Evolutionary conservation across 2,113 vertebrate genomes (phyloP), one percentile per base, ranked within the genome.

Genomic region (Struthio camelus): DNA sequence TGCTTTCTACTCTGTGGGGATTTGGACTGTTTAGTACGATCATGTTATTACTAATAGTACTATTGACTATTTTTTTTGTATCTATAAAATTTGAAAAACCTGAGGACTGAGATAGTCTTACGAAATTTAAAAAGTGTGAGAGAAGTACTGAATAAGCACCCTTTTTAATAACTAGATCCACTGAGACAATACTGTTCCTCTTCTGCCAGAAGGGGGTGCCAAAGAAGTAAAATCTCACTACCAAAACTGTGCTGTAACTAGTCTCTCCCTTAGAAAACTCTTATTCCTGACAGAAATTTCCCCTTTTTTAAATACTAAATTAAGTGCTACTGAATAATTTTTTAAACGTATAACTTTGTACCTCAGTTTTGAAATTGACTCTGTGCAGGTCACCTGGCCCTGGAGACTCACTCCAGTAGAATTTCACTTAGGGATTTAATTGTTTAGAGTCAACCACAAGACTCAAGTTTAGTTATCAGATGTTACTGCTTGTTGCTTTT

Each of bases 181-280:
- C 22, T 40, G 36, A 85, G 50, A 58, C 16, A 23, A 3, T 83
- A 32, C 59, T 58, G 6, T 14, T 94, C 78, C 93, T 62, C 77
- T 92, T 87, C 85, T 91, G 61, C 95, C 97, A 97, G 93, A 93
- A 96, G 97, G 73, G 94, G 97, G 95, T 70, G 93, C 94, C 95
- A 77, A 95, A 93, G 95, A 94, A 94, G 73, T 54, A 85, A 85
- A 79, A 83, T 80, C 83, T 71, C 46, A 64, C 6, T 78, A 56
- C 11, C 42, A 64, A 79, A 90, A 73, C 40, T 65, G 36, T 40
- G 53, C n/a, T 80, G 2, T 64, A 48, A 91, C 53, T 77, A 14
- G 17, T n/a, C 13, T 73, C 61, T 69, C 54, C 46, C 11, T 85
- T 75, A 64, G 54, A 75, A 83, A 94, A 73, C 10, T 89, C 3